A percentile compares a stretch with the other conserved stretches of the same genome.
Evolutionary conservation across 2,888 invertebrate genomes (phyloP).

Genomic region (Allacma fusca): DNA sequence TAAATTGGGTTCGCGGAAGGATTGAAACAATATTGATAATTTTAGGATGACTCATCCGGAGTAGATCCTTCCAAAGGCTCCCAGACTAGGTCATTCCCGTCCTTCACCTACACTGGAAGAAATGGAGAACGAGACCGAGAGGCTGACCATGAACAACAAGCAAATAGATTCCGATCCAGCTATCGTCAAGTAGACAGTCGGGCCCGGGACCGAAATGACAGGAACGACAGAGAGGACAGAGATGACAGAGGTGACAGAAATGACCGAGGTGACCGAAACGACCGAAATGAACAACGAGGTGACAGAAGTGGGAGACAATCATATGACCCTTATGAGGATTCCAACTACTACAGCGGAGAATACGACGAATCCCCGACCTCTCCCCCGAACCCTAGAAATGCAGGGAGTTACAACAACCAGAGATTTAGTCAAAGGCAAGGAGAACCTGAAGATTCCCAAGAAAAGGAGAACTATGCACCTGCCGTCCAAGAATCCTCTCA

Average conservation of each 20-base stretch:
- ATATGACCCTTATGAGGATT: conserved; percentile 56
- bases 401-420: conserved; percentile 2
- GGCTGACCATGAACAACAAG: conserved; percentile 23
- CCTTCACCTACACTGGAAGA: conserved; percentile 59
- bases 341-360: conserved; percentile 45
- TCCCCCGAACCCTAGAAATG: conserved; percentile 34
- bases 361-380: conserved; percentile 37
- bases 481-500: conserved; percentile 57
- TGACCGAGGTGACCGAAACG: too few species aligned
- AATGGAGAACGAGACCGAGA: conserved; percentile 20
- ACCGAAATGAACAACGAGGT: too few species aligned
- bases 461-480: conserved; percentile 33
- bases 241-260: too few species aligned
- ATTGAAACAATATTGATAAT: not conserved
- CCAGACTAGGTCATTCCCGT: conserved; percentile 58
- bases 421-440: conserved; percentile 34
- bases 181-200: conserved; percentile 56
- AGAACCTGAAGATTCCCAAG: not conserved
- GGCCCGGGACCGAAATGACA: conserved; percentile 16
- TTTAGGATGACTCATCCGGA: conserved; percentile 53
- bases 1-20: too few species aligned
- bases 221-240: conserved; percentile 30
- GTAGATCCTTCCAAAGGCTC: conserved; percentile 57
- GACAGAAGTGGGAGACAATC: too few species aligned
- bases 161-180: conserved; percentile 54